These are phyloP conservation scores for Eledone cirrhosa DNA, from an alignment of 2,888 invertebrate genomes.

Conservation along the genomic window DNA sequence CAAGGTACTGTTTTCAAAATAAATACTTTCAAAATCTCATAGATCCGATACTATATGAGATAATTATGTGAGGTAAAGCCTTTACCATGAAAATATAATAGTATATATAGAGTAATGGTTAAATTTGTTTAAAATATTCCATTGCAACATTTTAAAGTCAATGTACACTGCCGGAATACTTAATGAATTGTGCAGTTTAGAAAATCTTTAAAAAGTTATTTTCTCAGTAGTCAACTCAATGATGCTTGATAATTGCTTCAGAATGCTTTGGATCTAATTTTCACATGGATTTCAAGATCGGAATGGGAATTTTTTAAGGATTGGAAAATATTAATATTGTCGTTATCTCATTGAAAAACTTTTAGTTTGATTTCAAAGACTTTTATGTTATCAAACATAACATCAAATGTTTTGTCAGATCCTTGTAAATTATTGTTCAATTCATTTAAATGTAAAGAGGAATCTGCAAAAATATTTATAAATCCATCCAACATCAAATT, in stretches of 20 bases:
- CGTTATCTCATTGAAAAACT: background rate
- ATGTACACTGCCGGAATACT: background rate
- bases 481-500: background rate
- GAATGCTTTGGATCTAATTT: background rate
- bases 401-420: background rate
- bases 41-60: no score
- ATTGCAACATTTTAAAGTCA: background rate
- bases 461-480: background rate
- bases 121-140: no score
- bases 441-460: no score
- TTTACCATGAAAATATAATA: no score
- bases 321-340: background rate
- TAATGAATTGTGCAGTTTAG: background rate
- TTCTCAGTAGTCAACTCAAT: background rate
- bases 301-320: background rate
- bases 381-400: constrained; percentile 1
- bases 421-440: background rate
- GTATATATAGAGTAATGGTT: no score
- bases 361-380: background rate
- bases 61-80: no score
- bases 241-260: background rate
- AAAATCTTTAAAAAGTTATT: background rate
- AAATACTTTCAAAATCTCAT: no score
- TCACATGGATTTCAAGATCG: background rate
- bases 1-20: no score